Base-by-base conservation (phyloP, 2,888 invertebrate species). In the Temnothorax ravouxi region DNA sequence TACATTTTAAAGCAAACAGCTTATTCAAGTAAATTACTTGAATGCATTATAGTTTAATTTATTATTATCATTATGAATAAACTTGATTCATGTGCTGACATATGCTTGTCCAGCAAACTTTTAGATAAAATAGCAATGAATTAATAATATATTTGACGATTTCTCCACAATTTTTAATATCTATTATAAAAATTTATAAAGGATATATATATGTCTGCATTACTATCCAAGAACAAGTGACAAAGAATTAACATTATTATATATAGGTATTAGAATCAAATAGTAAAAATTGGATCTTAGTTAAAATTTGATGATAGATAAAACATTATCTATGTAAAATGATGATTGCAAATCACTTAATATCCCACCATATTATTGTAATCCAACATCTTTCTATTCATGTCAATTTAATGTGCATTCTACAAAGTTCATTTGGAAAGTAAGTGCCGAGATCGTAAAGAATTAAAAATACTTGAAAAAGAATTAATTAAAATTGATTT, bases 71-170 rank as follows among this genome's bases (percentile, higher is more conserved):
- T 47, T 81, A 47, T 56, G n/a, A 50, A 18, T 59, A 67, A 64
- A 59, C 8, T 29, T 47, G 56, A 81, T 61, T n/a, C 41, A 50
- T 25, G 44, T 38, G 54, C 41, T 83, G 25, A 56, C 25, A 71
- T 76, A 34, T 52, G 71, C 75, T 89, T 85, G 82, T 38, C 84
- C 85, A 82, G 85, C 84, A 89, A 88, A 80, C 84, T 69, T 21
- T 13, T 34, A 71, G 6, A n/a, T 62, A 2, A 54, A 62, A 69
- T 21, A 71, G 21, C 18, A 81, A 62, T 29, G 1, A 18, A 56
- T 29, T 34, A 18, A 62, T 34, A 44, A 21, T 41, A 34, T 41
- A 56, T 13, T 59, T 5, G 3, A 62, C 8, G 21, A 54, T 44
- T 34, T 38, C 3, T 62, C 18, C 21, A 21, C 8, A 54, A 75